Percentiles rank a stretch among this genome's conserved stretches.
Conservation (phyloP, 2,113 vertebrate genomes). For the Grallaria varia region DNA sequence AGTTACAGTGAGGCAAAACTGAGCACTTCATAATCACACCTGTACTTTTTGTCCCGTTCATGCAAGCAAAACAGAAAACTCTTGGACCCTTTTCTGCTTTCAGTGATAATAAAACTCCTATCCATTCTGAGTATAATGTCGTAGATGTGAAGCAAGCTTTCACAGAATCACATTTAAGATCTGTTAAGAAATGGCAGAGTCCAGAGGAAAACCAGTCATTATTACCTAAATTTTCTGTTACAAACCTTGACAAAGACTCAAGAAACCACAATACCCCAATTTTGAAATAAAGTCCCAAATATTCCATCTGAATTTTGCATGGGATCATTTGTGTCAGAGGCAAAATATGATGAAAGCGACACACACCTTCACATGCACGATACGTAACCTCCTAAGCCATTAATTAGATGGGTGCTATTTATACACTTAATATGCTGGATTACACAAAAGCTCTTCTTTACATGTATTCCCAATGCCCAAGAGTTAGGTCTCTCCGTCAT, state of each 20-base stretch:
- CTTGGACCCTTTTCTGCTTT: not conserved
- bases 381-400: not conserved
- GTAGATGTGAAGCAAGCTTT: not conserved
- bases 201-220: not conserved
- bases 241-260: not conserved
- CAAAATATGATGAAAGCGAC: not conserved
- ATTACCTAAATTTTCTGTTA: not conserved
- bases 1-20: not conserved
- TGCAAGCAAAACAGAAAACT: not conserved
- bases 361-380: not conserved
- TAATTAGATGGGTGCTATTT: constrained; percentile 38
- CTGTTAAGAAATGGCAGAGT: not conserved
- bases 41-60: not conserved
- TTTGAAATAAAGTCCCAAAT: not conserved
- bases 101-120: not conserved
- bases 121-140: not conserved
- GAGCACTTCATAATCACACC: not conserved
- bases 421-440: constrained; percentile 11
- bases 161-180: not conserved
- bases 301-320: not conserved
- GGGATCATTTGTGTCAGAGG: not conserved
- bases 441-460: constrained; percentile 28
- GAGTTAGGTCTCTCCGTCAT: not conserved
- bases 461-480: not conserved
- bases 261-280: not conserved